Base-by-base conservation (phyloP, 2,888 invertebrate genomes). In the Epistrophella euchroma region DNA sequence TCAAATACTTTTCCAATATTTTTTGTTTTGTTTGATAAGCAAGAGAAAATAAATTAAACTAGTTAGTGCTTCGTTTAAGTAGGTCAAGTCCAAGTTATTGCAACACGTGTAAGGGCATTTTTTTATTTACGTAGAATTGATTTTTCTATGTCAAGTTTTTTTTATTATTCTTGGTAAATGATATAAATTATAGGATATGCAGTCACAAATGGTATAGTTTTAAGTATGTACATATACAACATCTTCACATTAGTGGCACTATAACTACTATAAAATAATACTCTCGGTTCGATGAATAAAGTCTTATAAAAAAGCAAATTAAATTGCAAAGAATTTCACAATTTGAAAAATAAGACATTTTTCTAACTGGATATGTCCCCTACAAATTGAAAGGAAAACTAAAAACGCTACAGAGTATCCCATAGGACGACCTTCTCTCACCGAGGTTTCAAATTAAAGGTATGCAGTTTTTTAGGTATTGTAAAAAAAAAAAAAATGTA, bases 11-110 rank as follows among this genome's bases (percentile, higher is more conserved):
- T 60, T 60, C 19, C 5, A 0, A 37, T 58, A 1, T 9, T 13
- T 22, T 40, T 22, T 1, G 15, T 19, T 72, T 22, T 43, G 1
- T 35, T 37, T 52, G 19, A 47, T 22, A 22, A 52, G n/a, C 40
- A 64, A 62, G 43, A 32, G n/a, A 50, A 50, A 50, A 43, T 35
- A 35, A 50, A 17, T 60, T 15, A 62, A 62, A 25, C 35, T 28
- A 66, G 22, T 52, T 17, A 45, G 28, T 71, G 17, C 37, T 40
- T 52, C 15, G 35, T 37, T 56, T 47, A 50, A 79, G 73, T 79
- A 58, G 79, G 79, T 79, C 79, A 79, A 58, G 72, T 79, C 22
- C 50, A 79, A 72, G 66, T 58, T 50, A 73, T 22, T 40, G 28
- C n/a, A 45, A 58, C 72, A 66, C 45, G 64, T 52, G 45, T 15